These are phyloP conservation scores for Ectemnius lituratus DNA, from an alignment of 2,888 invertebrate genomes.

Conservation along the genomic window DNA sequence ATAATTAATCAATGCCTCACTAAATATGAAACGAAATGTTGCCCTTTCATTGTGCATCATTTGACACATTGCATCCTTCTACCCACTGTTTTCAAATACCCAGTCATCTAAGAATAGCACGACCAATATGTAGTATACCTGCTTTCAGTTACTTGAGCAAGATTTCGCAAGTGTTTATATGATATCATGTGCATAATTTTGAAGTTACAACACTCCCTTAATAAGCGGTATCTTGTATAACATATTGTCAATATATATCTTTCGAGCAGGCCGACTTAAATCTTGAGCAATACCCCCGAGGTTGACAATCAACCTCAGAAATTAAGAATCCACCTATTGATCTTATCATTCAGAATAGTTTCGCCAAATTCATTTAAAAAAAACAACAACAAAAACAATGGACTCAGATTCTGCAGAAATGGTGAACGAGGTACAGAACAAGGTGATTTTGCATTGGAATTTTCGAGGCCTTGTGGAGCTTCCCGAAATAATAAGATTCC, in stretches of 20 bases:
- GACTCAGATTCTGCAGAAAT: conserved; percentile 66
- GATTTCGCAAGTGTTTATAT: too few relatives aligned
- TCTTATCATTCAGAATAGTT: conserved; percentile 35
- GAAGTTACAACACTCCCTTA: too few relatives aligned
- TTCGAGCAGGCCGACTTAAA: conserved; percentile 50
- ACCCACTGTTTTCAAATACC: too few relatives aligned
- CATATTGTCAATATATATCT: conserved; percentile 55
- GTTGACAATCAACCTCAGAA: conserved; percentile 39
- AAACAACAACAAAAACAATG: conserved; percentile 44
- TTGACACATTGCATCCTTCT: too few relatives aligned
- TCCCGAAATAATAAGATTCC: conserved; percentile 69
- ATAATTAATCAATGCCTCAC: too few relatives aligned
- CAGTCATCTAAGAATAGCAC: too few relatives aligned
- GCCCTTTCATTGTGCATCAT: too few relatives aligned
- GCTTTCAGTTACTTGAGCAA: too few relatives aligned
- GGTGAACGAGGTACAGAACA: conserved; percentile 71
- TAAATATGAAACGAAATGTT: too few relatives aligned
- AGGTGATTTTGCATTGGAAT: conserved; percentile 77
- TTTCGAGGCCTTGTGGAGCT: conserved; percentile 72
- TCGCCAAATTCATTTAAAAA: conserved; percentile 45
- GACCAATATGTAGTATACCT: too few relatives aligned
- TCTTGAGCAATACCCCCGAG: conserved; percentile 51
- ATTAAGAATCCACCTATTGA: conserved; percentile 28
- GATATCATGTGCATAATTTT: too few relatives aligned
- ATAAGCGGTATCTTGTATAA: conserved; percentile 9